These are phyloP conservation scores for Gallinago paraguaiae DNA, from an alignment of 2,113 vertebrate species.

Conservation along the genomic window DNA sequence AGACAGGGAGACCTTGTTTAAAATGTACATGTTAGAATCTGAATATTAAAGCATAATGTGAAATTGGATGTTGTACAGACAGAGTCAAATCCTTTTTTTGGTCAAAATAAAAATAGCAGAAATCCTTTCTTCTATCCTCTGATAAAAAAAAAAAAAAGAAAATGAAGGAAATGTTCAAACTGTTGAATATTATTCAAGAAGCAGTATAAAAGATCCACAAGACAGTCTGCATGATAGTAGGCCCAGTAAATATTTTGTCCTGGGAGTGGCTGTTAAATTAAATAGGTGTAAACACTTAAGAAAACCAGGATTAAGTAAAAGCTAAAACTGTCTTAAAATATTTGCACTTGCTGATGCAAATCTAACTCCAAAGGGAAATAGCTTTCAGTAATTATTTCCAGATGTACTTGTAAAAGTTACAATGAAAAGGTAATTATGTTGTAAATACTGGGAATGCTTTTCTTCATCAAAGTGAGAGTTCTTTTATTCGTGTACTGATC, in stretches of 20 bases:
- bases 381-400: conserved; percentile 49
- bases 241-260: not conserved
- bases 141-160: not conserved
- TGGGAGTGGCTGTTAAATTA: not conserved
- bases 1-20: conserved; percentile 33
- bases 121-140: conserved; percentile 62
- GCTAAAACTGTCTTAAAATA: conserved; percentile 14
- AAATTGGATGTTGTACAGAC: conserved; percentile 68
- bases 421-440: conserved; percentile 52
- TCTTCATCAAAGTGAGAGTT: conserved; percentile 55
- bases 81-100: conserved; percentile 64
- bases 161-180: conserved; percentile 44
- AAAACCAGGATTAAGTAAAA: conserved; percentile 1
- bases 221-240: not conserved
- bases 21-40: conserved; percentile 67
- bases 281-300: not conserved
- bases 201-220: conserved; percentile 69
- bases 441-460: conserved; percentile 54
- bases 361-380: conserved; percentile 27
- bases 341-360: conserved; percentile 42
- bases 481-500: conserved; percentile 42
- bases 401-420: conserved; percentile 53
- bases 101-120: conserved; percentile 55
- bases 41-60: conserved; percentile 76
- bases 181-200: conserved; percentile 60